A percentile compares a stretch with the other conserved stretches of the same genome.
phyloP scores from a whole-genome alignment of 2,888 invertebrate genomes.

The Cyaniris semiargus region DNA sequence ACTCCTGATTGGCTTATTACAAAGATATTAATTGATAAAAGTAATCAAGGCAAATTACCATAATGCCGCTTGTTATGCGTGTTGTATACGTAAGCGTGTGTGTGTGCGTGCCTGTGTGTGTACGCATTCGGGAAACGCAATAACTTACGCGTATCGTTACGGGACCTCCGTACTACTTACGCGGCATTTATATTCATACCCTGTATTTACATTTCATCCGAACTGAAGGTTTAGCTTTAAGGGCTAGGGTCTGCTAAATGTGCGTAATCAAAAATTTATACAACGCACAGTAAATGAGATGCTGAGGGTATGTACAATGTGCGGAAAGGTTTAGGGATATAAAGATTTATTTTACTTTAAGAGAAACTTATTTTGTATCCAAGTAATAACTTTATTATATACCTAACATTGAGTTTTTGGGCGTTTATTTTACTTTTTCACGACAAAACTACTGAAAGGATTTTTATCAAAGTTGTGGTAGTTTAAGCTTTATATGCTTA shows the following conservation, averaged over 20 bases:
- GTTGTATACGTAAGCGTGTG: not conserved
- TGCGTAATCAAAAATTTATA: constrained; percentile 31
- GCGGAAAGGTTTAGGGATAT: not conserved
- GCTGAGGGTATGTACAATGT: constrained; percentile 10
- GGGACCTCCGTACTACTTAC: constrained; percentile 66
- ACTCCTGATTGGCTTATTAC: constrained; percentile 3
- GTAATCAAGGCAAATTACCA: constrained; percentile 10
- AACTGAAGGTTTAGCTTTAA: constrained; percentile 23
- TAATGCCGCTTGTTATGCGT: not conserved
- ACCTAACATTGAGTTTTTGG: no score
- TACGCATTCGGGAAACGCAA: constrained; percentile 15
- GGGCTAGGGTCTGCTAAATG: constrained; percentile 29
- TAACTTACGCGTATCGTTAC: constrained; percentile 38
- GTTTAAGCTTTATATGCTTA: no score
- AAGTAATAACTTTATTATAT: not conserved
- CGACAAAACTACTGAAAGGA: no score
- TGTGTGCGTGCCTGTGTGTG: not conserved
- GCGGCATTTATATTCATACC: constrained; percentile 77
- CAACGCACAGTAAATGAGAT: constrained; percentile 8
- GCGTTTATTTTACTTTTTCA: no score
- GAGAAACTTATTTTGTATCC: not conserved
- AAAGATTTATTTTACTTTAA: not conserved
- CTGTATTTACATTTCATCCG: constrained; percentile 74
- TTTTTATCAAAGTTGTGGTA: no score
- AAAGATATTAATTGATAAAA: constrained; percentile 19